A percentile compares a stretch with the other conserved stretches of the same genome.
Conservation (phyloP, 2,888 invertebrate species). For the Drosophila ochracea region DNA sequence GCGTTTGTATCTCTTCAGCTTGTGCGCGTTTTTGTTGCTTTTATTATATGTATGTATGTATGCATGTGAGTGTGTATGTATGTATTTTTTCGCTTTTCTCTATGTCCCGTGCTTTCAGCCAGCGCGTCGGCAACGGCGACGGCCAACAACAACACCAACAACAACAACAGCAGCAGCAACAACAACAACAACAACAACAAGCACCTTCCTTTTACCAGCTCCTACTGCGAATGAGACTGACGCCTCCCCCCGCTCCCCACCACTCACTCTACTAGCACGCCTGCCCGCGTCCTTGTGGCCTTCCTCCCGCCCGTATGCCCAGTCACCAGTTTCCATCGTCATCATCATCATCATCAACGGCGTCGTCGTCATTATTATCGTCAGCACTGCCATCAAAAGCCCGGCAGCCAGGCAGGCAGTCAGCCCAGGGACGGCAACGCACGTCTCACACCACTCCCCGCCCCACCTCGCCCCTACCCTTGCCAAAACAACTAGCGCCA, state of each 20-base stretch:
- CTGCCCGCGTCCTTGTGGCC: slow-evolving; percentile 69
- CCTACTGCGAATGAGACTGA: slow-evolving; percentile 52
- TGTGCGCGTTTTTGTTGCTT: slow-evolving; percentile 77
- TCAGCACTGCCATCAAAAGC: slow-evolving; percentile 60
- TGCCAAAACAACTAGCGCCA: slow-evolving; percentile 45
- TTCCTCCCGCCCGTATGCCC: slow-evolving; percentile 24
- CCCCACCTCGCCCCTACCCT: background rate
- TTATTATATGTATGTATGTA: slow-evolving; percentile 56
- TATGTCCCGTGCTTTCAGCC: slow-evolving; percentile 54
- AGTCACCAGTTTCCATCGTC: slow-evolving; percentile 49
- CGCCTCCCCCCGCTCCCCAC: slow-evolving; percentile 17
- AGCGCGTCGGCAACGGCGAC: slow-evolving; percentile 39
- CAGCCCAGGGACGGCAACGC: slow-evolving; percentile 55
- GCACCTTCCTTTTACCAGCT: slow-evolving; percentile 62
- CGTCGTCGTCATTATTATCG: slow-evolving; percentile 45
- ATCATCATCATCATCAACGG: slow-evolving; percentile 52
- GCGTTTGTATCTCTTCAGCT: slow-evolving; percentile 68
- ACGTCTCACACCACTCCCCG: slow-evolving; percentile 21
- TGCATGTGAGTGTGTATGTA: slow-evolving; percentile 31
- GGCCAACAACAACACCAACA: slow-evolving; percentile 24
- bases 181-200: background rate
- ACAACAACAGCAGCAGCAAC: slow-evolving; percentile 21
- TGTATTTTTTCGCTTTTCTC: slow-evolving; percentile 73
- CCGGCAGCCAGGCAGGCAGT: slow-evolving; percentile 48
- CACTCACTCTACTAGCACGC: slow-evolving; percentile 25